Conservation (phyloP, 2,113 vertebrate genomes). For the Cheirogaleus medius region DNA sequence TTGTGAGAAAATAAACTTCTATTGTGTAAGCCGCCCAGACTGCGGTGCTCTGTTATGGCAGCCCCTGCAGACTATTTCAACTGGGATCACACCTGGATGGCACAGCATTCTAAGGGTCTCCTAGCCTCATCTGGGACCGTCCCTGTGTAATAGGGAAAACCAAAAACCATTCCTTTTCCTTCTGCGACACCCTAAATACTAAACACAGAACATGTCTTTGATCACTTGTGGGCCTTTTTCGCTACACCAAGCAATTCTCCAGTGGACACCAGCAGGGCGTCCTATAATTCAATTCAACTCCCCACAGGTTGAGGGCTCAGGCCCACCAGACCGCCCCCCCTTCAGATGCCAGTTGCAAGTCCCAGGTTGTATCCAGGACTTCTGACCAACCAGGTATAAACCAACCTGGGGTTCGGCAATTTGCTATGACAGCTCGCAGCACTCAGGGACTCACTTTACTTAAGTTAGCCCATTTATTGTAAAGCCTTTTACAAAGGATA, state of each 20-base stretch:
- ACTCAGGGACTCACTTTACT: not conserved
- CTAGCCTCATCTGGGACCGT: not conserved
- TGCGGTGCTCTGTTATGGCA: rapidly evolving
- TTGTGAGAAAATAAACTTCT: not conserved
- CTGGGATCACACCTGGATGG: not conserved
- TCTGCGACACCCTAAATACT: not conserved
- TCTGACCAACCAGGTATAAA: not conserved
- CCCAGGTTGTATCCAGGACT: not conserved
- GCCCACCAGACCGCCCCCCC: not conserved
- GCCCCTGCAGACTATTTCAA: too few species aligned
- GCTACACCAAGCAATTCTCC: not conserved
- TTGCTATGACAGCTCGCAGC: not conserved
- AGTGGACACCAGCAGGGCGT: not conserved
- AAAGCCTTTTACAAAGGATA: not conserved
- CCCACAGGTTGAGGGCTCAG: not conserved
- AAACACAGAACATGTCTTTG: not conserved
- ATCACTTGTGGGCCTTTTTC: not conserved
- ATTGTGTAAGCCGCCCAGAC: not conserved
- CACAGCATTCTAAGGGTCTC: not conserved
- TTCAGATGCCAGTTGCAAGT: not conserved
- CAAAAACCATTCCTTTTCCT: not conserved
- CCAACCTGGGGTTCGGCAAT: not conserved
- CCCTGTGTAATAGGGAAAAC: not conserved
- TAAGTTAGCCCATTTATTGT: not conserved
- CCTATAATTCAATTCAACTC: not conserved